A percentile compares a stretch with the other conserved stretches of the same genome.
phyloP scores from a whole-genome alignment of 2,797 vertebrate genomes.

The Perdix hodgsoniae region DNA sequence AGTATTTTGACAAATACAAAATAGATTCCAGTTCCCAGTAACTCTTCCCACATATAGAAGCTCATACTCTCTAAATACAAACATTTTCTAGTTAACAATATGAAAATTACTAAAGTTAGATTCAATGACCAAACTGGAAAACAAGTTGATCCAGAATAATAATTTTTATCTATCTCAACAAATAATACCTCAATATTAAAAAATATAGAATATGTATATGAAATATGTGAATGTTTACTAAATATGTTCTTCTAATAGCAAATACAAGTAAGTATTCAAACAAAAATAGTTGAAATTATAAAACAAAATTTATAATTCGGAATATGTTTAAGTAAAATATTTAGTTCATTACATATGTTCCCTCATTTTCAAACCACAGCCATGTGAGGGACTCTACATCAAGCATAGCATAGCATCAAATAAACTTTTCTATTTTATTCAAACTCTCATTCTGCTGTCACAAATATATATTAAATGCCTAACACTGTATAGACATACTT shows the following conservation, averaged over 20 bases:
- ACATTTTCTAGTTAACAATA: not conserved
- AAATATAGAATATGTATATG: not conserved
- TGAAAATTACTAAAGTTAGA: not conserved
- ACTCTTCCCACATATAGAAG: not conserved
- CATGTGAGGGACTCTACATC: not conserved
- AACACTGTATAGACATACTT: not conserved
- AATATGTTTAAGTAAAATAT: not conserved
- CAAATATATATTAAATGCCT: not conserved
- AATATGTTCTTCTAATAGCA: not conserved
- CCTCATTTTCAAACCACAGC: not conserved
- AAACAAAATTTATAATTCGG: not conserved
- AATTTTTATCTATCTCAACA: not conserved
- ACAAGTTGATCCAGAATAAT: rapidly evolving
- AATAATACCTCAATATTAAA: not conserved
- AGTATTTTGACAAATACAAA: not conserved
- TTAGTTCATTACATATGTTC: not conserved
- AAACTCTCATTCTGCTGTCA: not conserved
- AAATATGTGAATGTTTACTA: not conserved
- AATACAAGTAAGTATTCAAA: rapidly evolving
- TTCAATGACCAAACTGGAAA: not conserved
- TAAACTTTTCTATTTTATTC: not conserved
- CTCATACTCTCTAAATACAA: not conserved
- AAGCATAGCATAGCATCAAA: not conserved
- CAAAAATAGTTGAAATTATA: not conserved
- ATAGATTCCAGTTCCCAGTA: not conserved